Evolutionary conservation across 2,888 invertebrate genomes (phyloP), one percentile per base, ranked within the genome.

Genomic region (Zaprionus obscuricornis): DNA sequence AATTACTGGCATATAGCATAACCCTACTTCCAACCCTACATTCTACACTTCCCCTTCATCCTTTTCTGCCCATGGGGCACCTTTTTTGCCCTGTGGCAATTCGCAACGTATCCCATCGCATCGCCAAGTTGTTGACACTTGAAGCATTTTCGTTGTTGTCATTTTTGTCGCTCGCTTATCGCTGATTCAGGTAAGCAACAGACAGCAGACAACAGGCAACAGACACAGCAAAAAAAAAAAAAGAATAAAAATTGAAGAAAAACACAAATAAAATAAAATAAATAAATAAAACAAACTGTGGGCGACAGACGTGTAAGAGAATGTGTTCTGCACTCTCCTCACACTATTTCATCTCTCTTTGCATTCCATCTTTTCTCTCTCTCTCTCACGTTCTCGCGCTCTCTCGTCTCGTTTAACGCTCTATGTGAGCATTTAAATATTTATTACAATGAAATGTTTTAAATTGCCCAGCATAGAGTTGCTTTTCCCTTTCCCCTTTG

Each of bases 51-150:
- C 8, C 8, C 11, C 11, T 3, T 0, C 4, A 7, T n/a, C 13
- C 2, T n/a, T n/a, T n/a, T n/a, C n/a, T n/a, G n/a, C n/a, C n/a
- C n/a, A n/a, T n/a, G n/a, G n/a, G n/a, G n/a, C n/a, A n/a, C n/a
- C n/a, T n/a, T n/a, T n/a, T n/a, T 31, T 7, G 31, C 31, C 31
- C 10, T 31, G 31, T 11, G 13, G 31, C 31, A 31, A 1, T 14
- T 14, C 4, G 2, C 8, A 3, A 4, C 11, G 18, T 26, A 10
- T 2, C 8, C 24, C 10, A 26, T 29, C 49, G 22, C 26, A 42
- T 34, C 33, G 37, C 34, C 52, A 47, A 60, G 64, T 29, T 70
- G 73, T 70, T 74, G 74, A 73, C 73, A 74, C 64, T 74, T 70
- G 29, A 39, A 74, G 71, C 71, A 60, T 73, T 64, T 64, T 58